Percentiles rank a stretch among this genome's conserved stretches.
phyloP scores from a whole-genome alignment of 2,797 vertebrate genomes.

The Centropyge bicolor region DNA sequence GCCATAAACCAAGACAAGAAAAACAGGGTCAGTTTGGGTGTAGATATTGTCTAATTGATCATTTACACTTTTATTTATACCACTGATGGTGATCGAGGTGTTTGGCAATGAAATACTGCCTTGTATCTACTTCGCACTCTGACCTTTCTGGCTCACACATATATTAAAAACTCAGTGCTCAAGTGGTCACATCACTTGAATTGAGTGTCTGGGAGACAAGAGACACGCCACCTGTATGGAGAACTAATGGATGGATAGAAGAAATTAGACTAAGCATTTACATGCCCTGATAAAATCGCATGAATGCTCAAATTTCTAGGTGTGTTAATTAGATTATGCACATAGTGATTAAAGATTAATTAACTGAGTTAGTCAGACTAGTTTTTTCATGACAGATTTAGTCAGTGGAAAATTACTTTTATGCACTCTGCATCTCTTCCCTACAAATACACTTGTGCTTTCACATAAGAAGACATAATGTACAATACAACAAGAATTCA shows the following conservation, averaged over 20 bases:
- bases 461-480: not conserved
- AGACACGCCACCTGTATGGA: not conserved
- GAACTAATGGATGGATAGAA: not conserved
- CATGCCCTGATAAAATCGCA: conserved; percentile 16
- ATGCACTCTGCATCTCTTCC: conserved; percentile 27
- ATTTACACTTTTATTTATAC: too few species aligned
- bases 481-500: not conserved
- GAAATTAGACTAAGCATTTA: conserved; percentile 18
- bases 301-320: not conserved
- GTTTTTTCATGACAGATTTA: conserved; percentile 19
- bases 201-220: not conserved
- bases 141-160: not conserved
- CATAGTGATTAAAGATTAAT: conserved; percentile 37
- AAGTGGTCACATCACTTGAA: not conserved
- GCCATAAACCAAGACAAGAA: not conserved
- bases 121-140: not conserved
- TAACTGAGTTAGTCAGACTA: conserved; percentile 7
- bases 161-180: not conserved
- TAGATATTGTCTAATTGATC: too few species aligned
- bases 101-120: not conserved
- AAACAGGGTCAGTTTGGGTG: not conserved
- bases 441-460: not conserved
- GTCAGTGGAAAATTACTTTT: conserved; percentile 32
- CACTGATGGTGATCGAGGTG: too few species aligned
- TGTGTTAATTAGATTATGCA: conserved; percentile 27